phyloP scores from a whole-genome alignment of 2,888 invertebrate species.

The Heliconius cydno region DNA sequence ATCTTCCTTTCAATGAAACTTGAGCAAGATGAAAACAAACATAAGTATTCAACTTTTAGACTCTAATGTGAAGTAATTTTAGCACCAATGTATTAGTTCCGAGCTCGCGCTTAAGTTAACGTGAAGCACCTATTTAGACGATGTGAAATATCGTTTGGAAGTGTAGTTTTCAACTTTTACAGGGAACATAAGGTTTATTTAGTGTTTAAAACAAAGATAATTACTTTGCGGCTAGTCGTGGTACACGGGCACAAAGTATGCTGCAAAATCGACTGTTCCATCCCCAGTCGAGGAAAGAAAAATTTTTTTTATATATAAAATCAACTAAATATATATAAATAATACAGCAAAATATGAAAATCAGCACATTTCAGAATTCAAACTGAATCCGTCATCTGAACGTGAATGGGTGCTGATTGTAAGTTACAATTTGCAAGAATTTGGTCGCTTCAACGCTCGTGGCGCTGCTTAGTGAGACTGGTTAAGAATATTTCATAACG shows the following conservation, averaged over 20 bases:
- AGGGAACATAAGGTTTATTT: neutral
- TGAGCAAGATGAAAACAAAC: neutral
- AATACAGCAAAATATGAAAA: constrained; percentile 18
- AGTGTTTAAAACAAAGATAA: too few relatives aligned
- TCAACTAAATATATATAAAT: neutral
- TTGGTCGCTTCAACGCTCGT: constrained; percentile 36
- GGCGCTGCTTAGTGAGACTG: constrained; percentile 29
- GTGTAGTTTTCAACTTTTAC: neutral
- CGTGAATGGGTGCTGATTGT: constrained; percentile 49
- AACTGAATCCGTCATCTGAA: constrained; percentile 43
- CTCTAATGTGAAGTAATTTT: constrained; percentile 20
- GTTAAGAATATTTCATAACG: constrained; percentile 36
- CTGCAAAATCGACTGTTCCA: too few relatives aligned
- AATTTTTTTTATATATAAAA: neutral
- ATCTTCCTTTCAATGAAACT: neutral
- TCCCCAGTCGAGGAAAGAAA: too few relatives aligned
- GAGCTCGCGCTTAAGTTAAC: constrained; percentile 13
- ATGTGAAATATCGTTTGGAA: constrained; percentile 8
- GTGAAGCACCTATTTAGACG: constrained; percentile 15
- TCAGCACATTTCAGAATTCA: constrained; percentile 33
- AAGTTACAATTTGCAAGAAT: constrained; percentile 44
- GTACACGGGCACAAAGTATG: too few relatives aligned
- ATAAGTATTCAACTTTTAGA: constrained; percentile 15
- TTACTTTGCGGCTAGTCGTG: too few relatives aligned
- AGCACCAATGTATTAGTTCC: constrained; percentile 21